Percentiles rank a stretch among this genome's conserved stretches.
Evolutionary conservation across 2,113 vertebrate species (phyloP).

Genomic region (Hippocampus comes): DNA sequence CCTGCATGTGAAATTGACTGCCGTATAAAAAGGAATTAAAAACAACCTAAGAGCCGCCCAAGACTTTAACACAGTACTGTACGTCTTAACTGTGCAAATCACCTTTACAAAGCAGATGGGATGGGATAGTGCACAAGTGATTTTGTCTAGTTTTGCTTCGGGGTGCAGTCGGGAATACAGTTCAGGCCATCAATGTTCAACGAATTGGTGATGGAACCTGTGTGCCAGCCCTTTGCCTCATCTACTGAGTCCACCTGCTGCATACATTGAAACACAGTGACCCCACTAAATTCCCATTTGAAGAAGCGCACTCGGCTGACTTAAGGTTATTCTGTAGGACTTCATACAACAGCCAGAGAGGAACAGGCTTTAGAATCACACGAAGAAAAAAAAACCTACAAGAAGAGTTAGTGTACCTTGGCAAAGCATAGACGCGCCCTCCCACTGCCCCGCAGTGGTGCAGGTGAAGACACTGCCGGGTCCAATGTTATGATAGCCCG

Average conservation of each 20-base stretch:
- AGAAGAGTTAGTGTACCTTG: slow-evolving; percentile 66
- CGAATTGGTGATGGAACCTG: too few species aligned
- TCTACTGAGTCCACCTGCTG: too few species aligned
- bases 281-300: neutral
- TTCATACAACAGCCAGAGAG: too few species aligned
- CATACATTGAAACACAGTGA: neutral
- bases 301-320: neutral
- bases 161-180: too few species aligned
- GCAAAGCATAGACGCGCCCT: slow-evolving; percentile 61
- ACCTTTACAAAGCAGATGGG: too few species aligned
- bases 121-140: too few species aligned
- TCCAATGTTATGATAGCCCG: slow-evolving; percentile 71
- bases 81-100: neutral
- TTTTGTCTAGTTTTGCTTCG: too few species aligned
- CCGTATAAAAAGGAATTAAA: neutral
- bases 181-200: too few species aligned
- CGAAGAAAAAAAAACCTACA: neutral
- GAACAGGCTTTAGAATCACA: neutral
- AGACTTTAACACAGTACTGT: neutral
- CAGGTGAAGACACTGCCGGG: slow-evolving; percentile 71
- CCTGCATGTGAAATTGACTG: neutral
- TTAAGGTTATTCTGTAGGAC: neutral
- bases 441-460: slow-evolving; percentile 67
- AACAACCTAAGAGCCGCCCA: neutral
- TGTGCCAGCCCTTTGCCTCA: too few species aligned